Conservation (phyloP, 2,797 vertebrate species). For the Sandelia bainsii region DNA sequence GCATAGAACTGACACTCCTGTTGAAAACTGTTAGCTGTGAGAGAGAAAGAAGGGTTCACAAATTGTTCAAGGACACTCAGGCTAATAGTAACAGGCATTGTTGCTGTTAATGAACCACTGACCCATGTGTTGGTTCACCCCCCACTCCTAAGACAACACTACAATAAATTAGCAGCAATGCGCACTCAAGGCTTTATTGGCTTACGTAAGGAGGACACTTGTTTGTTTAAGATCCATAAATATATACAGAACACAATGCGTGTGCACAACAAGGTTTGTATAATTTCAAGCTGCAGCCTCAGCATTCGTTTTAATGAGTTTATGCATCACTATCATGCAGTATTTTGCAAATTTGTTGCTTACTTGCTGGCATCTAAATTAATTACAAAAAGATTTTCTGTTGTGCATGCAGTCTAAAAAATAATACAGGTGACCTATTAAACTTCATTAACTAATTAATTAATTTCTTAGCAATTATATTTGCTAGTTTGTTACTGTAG, state of each 20-base stretch:
- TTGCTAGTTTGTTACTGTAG: no score
- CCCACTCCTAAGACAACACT: neutral
- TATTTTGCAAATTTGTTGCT: neutral
- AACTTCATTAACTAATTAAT: no score
- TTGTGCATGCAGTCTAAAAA: no score
- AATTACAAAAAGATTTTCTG: no score
- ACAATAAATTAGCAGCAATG: neutral
- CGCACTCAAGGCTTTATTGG: neutral
- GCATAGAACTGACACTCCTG: slow-evolving; percentile 18
- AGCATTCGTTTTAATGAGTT: slow-evolving; percentile 1
- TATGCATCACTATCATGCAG: neutral
- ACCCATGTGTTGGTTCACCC: slow-evolving; percentile 20
- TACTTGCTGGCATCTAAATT: neutral
- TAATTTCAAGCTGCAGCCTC: slow-evolving; percentile 3
- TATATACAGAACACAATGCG: neutral
- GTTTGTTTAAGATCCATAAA: slow-evolving; percentile 9
- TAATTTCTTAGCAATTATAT: no score
- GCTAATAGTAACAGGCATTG: neutral
- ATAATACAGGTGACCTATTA: no score
- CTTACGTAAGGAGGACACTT: neutral
- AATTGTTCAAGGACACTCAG: slow-evolving; percentile 38
- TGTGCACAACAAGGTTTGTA: neutral
- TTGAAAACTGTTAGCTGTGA: slow-evolving; percentile 20
- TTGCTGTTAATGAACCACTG: slow-evolving; percentile 23
- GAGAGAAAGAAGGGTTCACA: slow-evolving; percentile 2